These are phyloP conservation scores for Maconellicoccus hirsutus DNA, from an alignment of 1,140 invertebrate species.

Conservation along the genomic window DNA sequence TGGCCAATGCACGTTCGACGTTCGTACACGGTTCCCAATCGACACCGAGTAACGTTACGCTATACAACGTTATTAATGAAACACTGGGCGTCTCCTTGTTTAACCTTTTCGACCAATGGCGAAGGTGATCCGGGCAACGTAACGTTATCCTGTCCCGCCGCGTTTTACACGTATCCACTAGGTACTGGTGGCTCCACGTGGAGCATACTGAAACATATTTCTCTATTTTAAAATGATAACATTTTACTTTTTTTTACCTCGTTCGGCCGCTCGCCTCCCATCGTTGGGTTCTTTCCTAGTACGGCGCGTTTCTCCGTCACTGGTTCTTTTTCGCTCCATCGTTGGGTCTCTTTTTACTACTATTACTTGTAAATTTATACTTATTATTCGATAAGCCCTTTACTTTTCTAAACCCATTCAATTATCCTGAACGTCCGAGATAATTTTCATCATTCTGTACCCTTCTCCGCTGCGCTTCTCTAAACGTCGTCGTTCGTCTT, in stretches of 20 bases:
- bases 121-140: background rate
- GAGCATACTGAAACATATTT: constrained; percentile 28
- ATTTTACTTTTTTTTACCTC: constrained; percentile 2
- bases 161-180: constrained; percentile 25
- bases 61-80: constrained; percentile 11
- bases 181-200: constrained; percentile 29
- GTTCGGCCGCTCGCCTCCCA: background rate
- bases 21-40: constrained; percentile 16
- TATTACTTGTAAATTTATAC: constrained; percentile 23
- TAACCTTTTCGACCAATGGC: constrained; percentile 24
- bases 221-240: constrained; percentile 24
- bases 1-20: background rate
- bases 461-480: background rate
- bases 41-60: background rate
- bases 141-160: constrained; percentile 23
- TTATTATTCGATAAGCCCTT: constrained; percentile 22
- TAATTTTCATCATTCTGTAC: constrained; percentile 11
- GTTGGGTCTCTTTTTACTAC: background rate
- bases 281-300: too few species aligned
- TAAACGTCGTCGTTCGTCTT: background rate
- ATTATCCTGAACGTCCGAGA: constrained; percentile 20
- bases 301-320: constrained; percentile 13
- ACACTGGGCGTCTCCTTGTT: background rate
- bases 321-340: background rate
- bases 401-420: constrained; percentile 20